Percentiles rank a stretch among this genome's conserved stretches.
Evolutionary conservation across 2,888 invertebrate species (phyloP).

Genomic region (Dorcus hopei): DNA sequence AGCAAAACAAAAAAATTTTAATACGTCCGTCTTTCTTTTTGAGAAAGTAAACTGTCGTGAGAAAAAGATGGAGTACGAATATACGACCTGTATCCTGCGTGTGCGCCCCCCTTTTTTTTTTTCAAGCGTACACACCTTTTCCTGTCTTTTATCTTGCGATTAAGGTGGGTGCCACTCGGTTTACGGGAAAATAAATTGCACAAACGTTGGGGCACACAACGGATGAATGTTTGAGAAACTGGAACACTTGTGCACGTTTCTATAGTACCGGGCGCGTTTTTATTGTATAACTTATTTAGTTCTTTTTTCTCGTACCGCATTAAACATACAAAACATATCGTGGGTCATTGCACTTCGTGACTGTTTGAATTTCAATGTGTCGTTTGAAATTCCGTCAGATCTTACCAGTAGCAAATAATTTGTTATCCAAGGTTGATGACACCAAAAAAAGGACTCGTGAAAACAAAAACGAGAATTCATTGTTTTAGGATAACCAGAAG

Average conservation of each 20-base stretch:
- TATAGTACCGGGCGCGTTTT: background rate
- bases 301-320: background rate
- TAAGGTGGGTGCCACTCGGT: constrained; percentile 3
- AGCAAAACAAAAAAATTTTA: too few species aligned
- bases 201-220: background rate
- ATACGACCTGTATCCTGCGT: constrained; percentile 5
- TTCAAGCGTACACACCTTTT: constrained; percentile 1
- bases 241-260: background rate
- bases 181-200: background rate
- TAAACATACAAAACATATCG: background rate
- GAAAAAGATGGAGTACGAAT: background rate
- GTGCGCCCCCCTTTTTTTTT: background rate
- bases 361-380: background rate
- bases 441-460: too few species aligned
- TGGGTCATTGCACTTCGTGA: background rate
- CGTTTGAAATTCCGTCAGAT: too few species aligned
- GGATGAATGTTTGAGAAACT: background rate
- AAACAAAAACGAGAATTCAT: too few species aligned
- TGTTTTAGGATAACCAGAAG: too few species aligned
- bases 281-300: constrained; percentile 2
- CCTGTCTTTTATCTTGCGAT: constrained; percentile 5
- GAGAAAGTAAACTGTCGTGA: too few species aligned
- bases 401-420: too few species aligned
- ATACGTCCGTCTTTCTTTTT: too few species aligned
- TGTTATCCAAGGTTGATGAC: too few species aligned